phyloP scores from a whole-genome alignment of 2,888 invertebrate species.

The Ormyrus rosae region DNA sequence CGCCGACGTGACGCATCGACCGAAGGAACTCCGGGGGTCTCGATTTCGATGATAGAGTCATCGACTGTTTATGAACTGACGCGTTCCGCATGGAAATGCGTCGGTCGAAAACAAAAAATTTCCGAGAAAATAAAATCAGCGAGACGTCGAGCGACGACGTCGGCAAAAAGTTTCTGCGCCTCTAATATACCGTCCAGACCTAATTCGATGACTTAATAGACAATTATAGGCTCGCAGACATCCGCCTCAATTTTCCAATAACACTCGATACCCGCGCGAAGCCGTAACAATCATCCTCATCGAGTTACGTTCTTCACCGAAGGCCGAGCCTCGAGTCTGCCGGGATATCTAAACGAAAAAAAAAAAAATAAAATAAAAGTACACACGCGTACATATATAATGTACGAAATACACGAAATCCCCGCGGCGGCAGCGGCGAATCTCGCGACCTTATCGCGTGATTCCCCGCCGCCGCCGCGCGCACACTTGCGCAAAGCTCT shows the following conservation, averaged over 20 bases:
- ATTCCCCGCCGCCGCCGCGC: background rate
- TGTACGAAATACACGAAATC: slow-evolving; percentile 25
- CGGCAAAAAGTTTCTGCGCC: too few relatives aligned
- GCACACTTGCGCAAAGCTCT: slow-evolving; percentile 44
- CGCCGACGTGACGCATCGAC: too few relatives aligned
- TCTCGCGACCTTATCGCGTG: slow-evolving; percentile 41
- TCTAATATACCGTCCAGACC: background rate
- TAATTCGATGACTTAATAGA: background rate
- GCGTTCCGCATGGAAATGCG: too few relatives aligned
- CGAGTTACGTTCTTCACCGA: background rate
- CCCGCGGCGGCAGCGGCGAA: background rate
- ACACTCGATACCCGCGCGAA: background rate
- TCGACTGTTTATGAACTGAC: too few relatives aligned
- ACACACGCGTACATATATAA: background rate
- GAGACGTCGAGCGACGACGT: too few relatives aligned
- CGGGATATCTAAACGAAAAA: too few relatives aligned
- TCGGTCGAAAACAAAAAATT: too few relatives aligned
- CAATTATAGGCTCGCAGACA: too few relatives aligned
- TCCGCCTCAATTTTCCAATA: too few relatives aligned
- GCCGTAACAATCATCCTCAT: background rate
- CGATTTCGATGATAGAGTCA: too few relatives aligned
- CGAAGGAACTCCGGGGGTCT: too few relatives aligned
- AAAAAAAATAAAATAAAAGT: background rate
- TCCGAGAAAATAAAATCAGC: too few relatives aligned
- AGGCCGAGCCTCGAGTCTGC: background rate